These are phyloP conservation scores for Pterocles orientalis DNA, from an alignment of 2,113 vertebrate genomes.

Conservation along the genomic window DNA sequence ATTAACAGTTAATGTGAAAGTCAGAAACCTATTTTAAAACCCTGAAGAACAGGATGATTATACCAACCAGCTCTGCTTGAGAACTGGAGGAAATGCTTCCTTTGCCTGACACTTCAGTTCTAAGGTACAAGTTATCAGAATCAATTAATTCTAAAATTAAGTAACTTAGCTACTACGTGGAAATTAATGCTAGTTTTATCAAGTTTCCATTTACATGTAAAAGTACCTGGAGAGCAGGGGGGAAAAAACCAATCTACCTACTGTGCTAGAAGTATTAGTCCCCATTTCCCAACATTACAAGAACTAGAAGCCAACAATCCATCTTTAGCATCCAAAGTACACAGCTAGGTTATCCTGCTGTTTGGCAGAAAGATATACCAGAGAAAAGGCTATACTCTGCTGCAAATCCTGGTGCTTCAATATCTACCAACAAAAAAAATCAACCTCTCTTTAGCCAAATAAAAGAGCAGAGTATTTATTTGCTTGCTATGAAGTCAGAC, in stretches of 20 bases:
- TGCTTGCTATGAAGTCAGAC: conserved; percentile 23
- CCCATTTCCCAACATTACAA: neutral
- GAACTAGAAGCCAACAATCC: neutral
- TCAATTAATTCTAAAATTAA: neutral
- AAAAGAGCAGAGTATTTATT: neutral
- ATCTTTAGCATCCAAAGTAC: neutral
- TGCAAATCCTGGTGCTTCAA: neutral
- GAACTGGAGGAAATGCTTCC: neutral
- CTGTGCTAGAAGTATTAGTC: neutral
- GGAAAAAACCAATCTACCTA: neutral
- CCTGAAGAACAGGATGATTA: neutral
- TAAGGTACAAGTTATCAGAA: neutral
- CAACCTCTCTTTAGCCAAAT: neutral
- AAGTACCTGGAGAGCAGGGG: neutral
- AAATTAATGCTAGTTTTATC: neutral
- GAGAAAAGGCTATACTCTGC: neutral
- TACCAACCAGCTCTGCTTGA: neutral
- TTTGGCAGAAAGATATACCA: neutral
- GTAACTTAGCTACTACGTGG: neutral
- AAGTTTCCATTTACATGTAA: neutral
- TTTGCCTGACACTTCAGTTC: neutral
- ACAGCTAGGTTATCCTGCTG: neutral
- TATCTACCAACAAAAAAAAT: neutral
- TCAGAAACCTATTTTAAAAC: neutral
- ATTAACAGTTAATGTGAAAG: neutral